phyloP scores from a whole-genome alignment of 53 echinoderm and acorn worm species.

The Zoroaster sp. region DNA sequence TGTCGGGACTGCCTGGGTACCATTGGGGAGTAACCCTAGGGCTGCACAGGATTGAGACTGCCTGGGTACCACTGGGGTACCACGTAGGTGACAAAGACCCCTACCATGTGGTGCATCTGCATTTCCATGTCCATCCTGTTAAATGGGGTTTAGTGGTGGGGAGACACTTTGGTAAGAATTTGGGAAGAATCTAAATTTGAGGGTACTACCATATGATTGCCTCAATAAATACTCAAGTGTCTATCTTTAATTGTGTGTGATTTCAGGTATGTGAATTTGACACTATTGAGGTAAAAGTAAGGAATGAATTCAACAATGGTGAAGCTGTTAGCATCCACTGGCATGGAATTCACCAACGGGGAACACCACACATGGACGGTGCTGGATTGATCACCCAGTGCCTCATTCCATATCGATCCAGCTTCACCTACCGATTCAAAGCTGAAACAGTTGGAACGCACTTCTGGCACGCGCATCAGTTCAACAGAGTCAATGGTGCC shows the following conservation, averaged over 20 bases:
- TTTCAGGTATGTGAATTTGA: conserved; percentile 89
- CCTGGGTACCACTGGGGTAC: too few species aligned
- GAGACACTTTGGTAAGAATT: too few species aligned
- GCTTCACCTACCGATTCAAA: conserved; percentile 73
- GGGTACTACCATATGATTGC: neutral
- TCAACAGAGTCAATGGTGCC: conserved; percentile 66
- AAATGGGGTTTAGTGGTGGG: too few species aligned
- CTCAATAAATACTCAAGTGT: neutral
- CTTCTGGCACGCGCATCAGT: conserved; percentile 82
- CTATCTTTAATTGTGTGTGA: neutral
- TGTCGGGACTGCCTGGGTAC: too few species aligned
- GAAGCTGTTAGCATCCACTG: conserved; percentile 84
- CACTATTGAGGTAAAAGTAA: conserved; percentile 72
- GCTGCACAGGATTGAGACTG: too few species aligned
- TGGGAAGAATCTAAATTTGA: neutral
- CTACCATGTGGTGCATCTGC: too few species aligned
- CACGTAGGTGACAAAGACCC: too few species aligned
- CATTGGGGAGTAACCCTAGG: too few species aligned
- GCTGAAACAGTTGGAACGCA: conserved; percentile 76
- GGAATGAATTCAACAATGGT: conserved; percentile 62
- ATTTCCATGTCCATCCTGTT: too few species aligned
- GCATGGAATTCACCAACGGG: conserved; percentile 83
- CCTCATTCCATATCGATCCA: conserved; percentile 57
- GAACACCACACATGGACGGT: conserved; percentile 89
- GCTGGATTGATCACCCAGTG: conserved; percentile 78